Percentiles rank a stretch among this genome's conserved stretches.
These are phyloP conservation scores for Bombus fervidus DNA, from an alignment of 1,140 invertebrate genomes.

Conservation along the genomic window DNA sequence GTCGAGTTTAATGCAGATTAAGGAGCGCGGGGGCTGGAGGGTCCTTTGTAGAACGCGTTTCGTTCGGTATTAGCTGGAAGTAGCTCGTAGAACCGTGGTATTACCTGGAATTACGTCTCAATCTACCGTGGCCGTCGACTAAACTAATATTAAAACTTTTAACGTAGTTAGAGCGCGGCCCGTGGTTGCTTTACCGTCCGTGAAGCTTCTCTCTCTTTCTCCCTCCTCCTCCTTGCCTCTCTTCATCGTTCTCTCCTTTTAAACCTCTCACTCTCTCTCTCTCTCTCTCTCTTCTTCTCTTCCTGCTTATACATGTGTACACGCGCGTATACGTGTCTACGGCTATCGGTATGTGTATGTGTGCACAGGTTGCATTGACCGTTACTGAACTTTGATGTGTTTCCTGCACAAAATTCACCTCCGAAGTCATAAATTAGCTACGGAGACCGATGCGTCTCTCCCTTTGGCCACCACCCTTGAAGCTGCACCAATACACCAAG, in stretches of 20 bases:
- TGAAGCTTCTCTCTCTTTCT: constrained; percentile 73
- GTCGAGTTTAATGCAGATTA: constrained; percentile 81
- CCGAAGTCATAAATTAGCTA: constrained; percentile 81
- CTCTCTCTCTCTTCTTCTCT: constrained; percentile 54
- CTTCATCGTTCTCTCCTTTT: constrained; percentile 31
- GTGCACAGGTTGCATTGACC: constrained; percentile 77
- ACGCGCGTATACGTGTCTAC: constrained; percentile 22
- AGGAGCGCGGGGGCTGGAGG: constrained; percentile 71
- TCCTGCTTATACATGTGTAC: constrained; percentile 23
- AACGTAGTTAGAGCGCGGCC: constrained; percentile 81
- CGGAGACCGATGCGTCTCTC: constrained; percentile 68
- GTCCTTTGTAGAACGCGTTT: constrained; percentile 81
- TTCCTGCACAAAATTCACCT: constrained; percentile 79
- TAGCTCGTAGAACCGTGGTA: constrained; percentile 81
- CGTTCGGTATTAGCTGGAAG: constrained; percentile 81
- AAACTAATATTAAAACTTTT: constrained; percentile 84
- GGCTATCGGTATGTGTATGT: constrained; percentile 9
- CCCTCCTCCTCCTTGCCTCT: constrained; percentile 1
- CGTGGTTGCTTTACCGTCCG: constrained; percentile 81
- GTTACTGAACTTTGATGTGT: constrained; percentile 82
- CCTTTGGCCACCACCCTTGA: constrained; percentile 61
- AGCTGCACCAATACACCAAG: constrained; percentile 61
- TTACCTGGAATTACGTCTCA: constrained; percentile 84
- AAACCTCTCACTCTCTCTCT: constrained; percentile 48
- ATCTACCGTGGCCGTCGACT: constrained; percentile 83